Evolutionary conservation across 2,888 invertebrate species (phyloP).

Genomic region (Idaea aversata): DNA sequence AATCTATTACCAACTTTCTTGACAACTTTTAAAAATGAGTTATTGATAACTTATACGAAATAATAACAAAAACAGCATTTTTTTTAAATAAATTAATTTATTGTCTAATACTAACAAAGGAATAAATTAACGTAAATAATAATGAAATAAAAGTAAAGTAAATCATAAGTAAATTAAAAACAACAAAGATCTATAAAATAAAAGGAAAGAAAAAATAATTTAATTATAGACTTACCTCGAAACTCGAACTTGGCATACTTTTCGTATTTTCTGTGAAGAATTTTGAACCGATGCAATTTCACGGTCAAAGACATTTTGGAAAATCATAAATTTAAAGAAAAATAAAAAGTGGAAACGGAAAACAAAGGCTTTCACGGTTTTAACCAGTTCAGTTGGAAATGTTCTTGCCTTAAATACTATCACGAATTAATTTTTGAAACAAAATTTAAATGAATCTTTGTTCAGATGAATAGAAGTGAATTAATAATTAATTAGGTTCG

Average conservation of each 20-base stretch:
- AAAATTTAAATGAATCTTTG: conserved; percentile 6
- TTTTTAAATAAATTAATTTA: no score
- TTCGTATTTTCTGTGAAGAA: conserved; percentile 84
- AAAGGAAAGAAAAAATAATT: neutral
- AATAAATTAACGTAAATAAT: no score
- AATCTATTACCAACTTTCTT: no score
- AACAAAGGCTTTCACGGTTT: neutral
- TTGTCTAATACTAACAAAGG: no score
- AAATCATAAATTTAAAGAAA: conserved; percentile 9
- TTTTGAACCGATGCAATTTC: conserved; percentile 84
- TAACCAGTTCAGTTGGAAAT: neutral
- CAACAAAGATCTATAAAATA: no score
- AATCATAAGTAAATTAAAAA: no score
- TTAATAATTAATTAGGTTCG: conserved; percentile 31
- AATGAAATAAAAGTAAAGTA: no score
- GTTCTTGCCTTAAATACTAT: neutral
- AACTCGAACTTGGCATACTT: conserved; percentile 86
- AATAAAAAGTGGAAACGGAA: neutral
- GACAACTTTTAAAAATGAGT: no score
- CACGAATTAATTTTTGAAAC: neutral
- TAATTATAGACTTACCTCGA: conserved; percentile 82
- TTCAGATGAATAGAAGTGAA: neutral
- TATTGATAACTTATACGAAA: no score
- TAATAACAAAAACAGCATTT: no score
- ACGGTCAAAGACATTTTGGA: conserved; percentile 84